Evolutionary conservation across 1,140 invertebrate species (phyloP).

Genomic region (Acromyrmex echinatior): DNA sequence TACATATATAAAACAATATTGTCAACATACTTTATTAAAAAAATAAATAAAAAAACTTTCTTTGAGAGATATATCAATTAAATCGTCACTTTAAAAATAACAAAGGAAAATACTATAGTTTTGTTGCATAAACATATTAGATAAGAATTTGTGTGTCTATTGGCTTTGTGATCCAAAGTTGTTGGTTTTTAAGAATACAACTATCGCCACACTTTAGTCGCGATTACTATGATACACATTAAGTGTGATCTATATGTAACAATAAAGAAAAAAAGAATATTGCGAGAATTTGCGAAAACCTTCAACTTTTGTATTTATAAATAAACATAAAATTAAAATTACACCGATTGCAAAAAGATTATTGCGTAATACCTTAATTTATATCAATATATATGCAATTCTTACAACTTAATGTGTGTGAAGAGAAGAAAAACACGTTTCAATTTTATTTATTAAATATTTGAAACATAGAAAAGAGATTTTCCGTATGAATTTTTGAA

Average conservation of each 20-base stretch:
- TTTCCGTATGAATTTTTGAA: constrained; percentile 70
- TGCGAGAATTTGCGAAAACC: constrained; percentile 47
- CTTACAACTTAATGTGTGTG: constrained; percentile 10
- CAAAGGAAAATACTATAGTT: constrained; percentile 70
- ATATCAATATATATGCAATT: constrained; percentile 41
- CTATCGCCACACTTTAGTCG: constrained; percentile 61
- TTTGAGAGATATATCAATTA: constrained; percentile 28
- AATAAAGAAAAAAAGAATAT: constrained; percentile 46
- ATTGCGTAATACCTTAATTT: constrained; percentile 61
- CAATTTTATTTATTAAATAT: constrained; percentile 56
- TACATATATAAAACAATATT: constrained; percentile 26
- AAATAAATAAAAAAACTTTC: constrained; percentile 39
- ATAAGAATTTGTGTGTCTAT: constrained; percentile 70
- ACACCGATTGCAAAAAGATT: constrained; percentile 30
- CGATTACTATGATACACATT: constrained; percentile 52
- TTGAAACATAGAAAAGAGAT: constrained; percentile 8
- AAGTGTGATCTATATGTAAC: constrained; percentile 51
- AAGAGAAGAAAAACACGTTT: constrained; percentile 18
- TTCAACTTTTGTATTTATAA: constrained; percentile 66
- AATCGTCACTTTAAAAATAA: constrained; percentile 46
- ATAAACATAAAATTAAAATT: constrained; percentile 64
- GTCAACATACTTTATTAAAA: constrained; percentile 40
- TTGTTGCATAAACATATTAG: constrained; percentile 71
- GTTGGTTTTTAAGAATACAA: constrained; percentile 74
- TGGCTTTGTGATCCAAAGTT: constrained; percentile 77